Evolutionary conservation across 2,888 invertebrate species (phyloP).

Genomic region (Himalopsyche kuldschensis): DNA sequence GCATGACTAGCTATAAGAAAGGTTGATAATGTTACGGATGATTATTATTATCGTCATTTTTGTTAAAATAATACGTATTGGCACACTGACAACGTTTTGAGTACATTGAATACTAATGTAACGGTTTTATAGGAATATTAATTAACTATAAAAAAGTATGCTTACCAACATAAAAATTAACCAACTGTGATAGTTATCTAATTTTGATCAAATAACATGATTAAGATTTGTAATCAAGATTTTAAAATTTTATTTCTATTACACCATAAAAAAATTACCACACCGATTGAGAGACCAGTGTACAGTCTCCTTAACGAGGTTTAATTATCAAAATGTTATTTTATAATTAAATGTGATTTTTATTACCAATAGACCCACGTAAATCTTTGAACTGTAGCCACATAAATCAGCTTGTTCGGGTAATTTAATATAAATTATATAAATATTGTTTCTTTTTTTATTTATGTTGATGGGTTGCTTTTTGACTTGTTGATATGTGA

Average conservation of each 20-base stretch:
- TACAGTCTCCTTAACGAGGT: not conserved
- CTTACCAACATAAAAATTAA: no score
- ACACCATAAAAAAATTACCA: not conserved
- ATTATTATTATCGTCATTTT: no score
- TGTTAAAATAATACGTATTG: no score
- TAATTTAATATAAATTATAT: not conserved
- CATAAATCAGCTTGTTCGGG: not conserved
- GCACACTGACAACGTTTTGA: no score
- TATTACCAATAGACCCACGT: not conserved
- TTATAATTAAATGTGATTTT: constrained; percentile 7
- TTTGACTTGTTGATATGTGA: constrained; percentile 1
- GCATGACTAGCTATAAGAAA: no score
- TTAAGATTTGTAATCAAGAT: no score
- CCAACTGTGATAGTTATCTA: no score
- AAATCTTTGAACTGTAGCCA: constrained; percentile 6
- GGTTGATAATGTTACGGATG: no score
- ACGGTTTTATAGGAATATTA: no score
- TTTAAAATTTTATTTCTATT: not conserved
- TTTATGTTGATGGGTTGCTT: not conserved
- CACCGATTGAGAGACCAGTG: not conserved
- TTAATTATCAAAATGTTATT: not conserved
- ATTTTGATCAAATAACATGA: no score
- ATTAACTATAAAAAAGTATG: no score
- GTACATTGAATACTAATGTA: no score
- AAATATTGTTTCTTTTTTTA: not conserved